Percentiles rank a stretch among this genome's conserved stretches.
Conservation (phyloP, 1,140 invertebrate species). For the Mizuhopecten yessoensis region DNA sequence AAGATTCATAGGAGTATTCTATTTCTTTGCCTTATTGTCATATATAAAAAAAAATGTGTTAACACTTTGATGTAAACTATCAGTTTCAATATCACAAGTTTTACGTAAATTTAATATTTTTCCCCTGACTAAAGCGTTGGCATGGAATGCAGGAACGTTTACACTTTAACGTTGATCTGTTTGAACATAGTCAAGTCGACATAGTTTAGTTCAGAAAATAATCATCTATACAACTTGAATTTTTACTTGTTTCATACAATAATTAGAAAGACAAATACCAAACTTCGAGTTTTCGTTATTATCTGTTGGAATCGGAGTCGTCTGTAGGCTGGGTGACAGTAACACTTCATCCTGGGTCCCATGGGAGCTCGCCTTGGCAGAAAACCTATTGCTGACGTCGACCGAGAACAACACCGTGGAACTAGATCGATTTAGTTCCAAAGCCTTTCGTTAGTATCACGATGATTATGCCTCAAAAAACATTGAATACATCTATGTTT, state of each 20-base stretch:
- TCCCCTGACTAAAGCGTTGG: background rate
- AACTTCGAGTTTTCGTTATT: background rate
- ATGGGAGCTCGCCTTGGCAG: background rate
- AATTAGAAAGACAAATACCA: too few species aligned
- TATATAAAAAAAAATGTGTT: too few species aligned
- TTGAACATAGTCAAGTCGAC: background rate
- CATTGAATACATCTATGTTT: constrained; percentile 24
- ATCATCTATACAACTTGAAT: background rate
- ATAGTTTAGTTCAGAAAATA: background rate
- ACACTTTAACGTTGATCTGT: background rate
- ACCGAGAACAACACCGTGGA: background rate
- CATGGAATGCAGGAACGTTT: background rate
- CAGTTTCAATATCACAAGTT: background rate
- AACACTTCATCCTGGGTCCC: constrained; percentile 29
- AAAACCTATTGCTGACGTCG: background rate
- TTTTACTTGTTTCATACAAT: background rate
- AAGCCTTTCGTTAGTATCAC: constrained; percentile 11
- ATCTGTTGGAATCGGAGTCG: background rate
- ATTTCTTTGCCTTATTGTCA: too few species aligned
- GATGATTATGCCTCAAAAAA: background rate
- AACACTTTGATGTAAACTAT: too few species aligned
- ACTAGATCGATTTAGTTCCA: background rate
- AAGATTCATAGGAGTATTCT: too few species aligned
- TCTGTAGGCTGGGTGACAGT: background rate
- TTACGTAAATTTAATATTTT: background rate